Evolutionary conservation across 2,888 invertebrate genomes (phyloP), one percentile per base, ranked within the genome.

Genomic region (Conus canariensis): DNA sequence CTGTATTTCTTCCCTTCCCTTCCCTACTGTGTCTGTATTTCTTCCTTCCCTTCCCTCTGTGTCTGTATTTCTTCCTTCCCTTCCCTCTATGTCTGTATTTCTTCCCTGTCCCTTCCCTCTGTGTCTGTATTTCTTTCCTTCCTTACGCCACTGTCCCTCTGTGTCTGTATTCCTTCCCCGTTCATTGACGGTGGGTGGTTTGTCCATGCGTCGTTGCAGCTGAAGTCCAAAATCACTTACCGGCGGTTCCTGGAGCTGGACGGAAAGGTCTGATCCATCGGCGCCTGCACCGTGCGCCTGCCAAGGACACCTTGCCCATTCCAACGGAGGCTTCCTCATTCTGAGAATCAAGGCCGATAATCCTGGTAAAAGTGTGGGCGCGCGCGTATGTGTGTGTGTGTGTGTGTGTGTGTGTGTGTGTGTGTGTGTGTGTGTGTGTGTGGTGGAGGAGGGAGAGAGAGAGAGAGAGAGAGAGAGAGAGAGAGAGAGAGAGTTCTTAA

Each of bases 271-370:
- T 97, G 22, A 97, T 98, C 14, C 97, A 97, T 91, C 97, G 98
- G 88, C 98, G 98, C 95, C 96, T 98, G 0, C 96, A 97, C 80
- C 97, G 97, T 90, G 97, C 98, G 0, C 98, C 98, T 0, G 96
- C 98, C 5, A 99, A 99, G 96, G 99, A 99, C 95, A 98, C 98
- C 0, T 98, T 98, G 0, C 98, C 98, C 0, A 98, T 98, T 0
- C 98, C 0, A 98, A 98, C 96, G 98, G 98, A 45, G 99, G 98
- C 0, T 99, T 98, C 92, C 98, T 98, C 0, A 97, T 98, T 74
- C 97, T 98, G 9, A 97, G 98, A 91, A 98, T 98, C 94, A 97
- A 97, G 93, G 98, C 99, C 0, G 97, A 97, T 91, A 99, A 98
- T 96, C 98, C 98, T 93, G 98, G 98, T 97, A 64, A 64, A 64